Percentiles rank a stretch among this genome's conserved stretches.
phyloP scores from a whole-genome alignment of 1,140 invertebrate species.

The Drosophila nasuta region DNA sequence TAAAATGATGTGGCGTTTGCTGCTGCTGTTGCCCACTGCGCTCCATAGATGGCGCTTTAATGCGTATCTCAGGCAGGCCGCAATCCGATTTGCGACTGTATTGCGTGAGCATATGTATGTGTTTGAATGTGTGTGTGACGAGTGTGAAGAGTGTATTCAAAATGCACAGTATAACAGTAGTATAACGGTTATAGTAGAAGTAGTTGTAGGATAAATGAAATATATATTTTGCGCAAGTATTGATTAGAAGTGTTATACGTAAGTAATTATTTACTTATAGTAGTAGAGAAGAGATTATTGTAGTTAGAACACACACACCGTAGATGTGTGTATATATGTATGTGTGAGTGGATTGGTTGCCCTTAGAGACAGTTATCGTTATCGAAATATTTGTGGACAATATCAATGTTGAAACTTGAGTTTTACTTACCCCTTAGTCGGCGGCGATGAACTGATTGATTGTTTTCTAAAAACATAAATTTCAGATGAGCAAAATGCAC shows the following conservation, averaged over 20 bases:
- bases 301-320: conserved; percentile 1
- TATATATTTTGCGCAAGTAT: conserved; percentile 30
- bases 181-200: conserved; percentile 17
- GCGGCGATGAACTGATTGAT: conserved; percentile 80
- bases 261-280: conserved; percentile 11
- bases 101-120: conserved; percentile 37
- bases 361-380: conserved; percentile 18
- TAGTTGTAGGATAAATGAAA: conserved; percentile 19
- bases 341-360: conserved; percentile 2
- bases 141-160: conserved; percentile 32
- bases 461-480: conserved; percentile 81
- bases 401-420: conserved; percentile 40
- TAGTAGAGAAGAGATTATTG: conserved; percentile 6
- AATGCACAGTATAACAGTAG: conserved; percentile 45
- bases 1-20: conserved; percentile 54
- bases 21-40: conserved; percentile 86
- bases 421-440: conserved; percentile 73
- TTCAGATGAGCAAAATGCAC: conserved; percentile 77
- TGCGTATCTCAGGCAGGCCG: conserved; percentile 90
- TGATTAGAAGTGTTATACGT: conserved; percentile 29
- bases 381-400: conserved; percentile 18
- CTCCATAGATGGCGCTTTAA: conserved; percentile 91
- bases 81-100: conserved; percentile 87
- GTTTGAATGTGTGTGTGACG: conserved; percentile 23
- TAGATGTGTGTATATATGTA: conserved; percentile 1